These are phyloP conservation scores for Ichneumoninae sp. DNA, from an alignment of 2,888 invertebrate genomes.

Conservation along the genomic window DNA sequence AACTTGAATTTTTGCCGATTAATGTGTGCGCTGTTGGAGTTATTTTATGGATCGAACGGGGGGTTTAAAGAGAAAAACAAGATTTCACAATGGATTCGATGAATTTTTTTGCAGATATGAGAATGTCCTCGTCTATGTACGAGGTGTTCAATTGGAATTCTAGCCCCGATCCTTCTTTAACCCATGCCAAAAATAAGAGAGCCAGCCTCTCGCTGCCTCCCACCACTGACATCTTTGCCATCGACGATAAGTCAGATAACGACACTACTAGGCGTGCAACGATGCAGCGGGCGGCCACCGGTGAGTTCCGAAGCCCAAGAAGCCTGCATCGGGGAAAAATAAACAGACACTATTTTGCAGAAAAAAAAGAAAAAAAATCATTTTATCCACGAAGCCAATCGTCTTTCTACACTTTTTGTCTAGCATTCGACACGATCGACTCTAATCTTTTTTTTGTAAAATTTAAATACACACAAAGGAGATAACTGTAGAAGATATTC, in stretches of 20 bases:
- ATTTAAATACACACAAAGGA: background rate
- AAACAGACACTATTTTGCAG: slow-evolving; percentile 29
- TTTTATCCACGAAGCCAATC: slow-evolving; percentile 16
- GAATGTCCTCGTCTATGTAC: slow-evolving; percentile 90
- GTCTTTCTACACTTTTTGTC: background rate
- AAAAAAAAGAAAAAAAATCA: background rate
- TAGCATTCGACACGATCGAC: background rate
- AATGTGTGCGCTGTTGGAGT: background rate
- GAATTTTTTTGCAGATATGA: slow-evolving; percentile 86
- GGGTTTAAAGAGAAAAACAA: slow-evolving; percentile 3
- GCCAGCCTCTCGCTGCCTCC: slow-evolving; percentile 84
- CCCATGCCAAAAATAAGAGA: slow-evolving; percentile 83
- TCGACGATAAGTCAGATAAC: slow-evolving; percentile 83
- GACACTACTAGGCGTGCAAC: slow-evolving; percentile 82
- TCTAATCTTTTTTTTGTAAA: background rate
- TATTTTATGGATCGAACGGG: slow-evolving; percentile 9
- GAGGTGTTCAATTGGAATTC: slow-evolving; percentile 89
- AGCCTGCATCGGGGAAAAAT: slow-evolving; percentile 64
- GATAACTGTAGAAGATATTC: background rate
- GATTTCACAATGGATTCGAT: slow-evolving; percentile 64
- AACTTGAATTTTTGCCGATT: slow-evolving; percentile 10
- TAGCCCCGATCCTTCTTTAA: slow-evolving; percentile 83
- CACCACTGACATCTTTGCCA: slow-evolving; percentile 83
- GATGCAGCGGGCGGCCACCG: slow-evolving; percentile 82
- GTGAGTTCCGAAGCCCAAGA: slow-evolving; percentile 78